Conservation (phyloP, 2,113 vertebrate genomes). For the Madoqua kirkii region DNA sequence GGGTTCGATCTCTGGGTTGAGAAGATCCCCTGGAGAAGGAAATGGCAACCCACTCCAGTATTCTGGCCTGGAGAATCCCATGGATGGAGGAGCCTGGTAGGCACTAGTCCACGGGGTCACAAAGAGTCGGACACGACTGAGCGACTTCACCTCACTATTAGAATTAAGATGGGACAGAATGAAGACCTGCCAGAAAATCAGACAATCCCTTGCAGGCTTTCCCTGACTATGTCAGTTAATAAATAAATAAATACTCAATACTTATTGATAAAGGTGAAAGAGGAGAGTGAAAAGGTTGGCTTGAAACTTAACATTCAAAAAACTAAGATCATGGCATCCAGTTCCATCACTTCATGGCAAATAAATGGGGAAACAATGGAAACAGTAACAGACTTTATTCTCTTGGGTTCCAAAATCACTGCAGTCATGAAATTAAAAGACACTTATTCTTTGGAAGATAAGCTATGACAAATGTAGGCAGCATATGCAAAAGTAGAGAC, state of each 20-base stretch:
- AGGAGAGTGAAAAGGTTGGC: neutral
- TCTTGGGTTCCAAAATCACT: neutral
- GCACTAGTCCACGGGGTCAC: no score
- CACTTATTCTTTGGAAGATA: neutral
- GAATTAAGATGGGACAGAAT: neutral
- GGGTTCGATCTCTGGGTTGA: no score
- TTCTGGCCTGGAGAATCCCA: no score
- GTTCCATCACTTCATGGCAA: neutral
- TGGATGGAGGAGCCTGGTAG: no score
- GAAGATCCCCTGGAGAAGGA: no score
- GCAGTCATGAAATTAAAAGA: neutral
- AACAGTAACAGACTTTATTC: neutral
- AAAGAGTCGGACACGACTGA: no score
- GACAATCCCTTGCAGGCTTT: neutral
- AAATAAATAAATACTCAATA: neutral
- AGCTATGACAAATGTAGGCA: neutral
- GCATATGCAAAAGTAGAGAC: neutral
- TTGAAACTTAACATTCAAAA: neutral
- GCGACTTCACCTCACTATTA: neutral
- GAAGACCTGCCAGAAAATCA: neutral
- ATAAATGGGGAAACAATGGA: neutral
- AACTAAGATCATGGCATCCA: neutral
- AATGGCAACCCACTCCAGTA: no score
- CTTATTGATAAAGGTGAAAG: neutral
- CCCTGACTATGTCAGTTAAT: neutral